Base-by-base conservation (phyloP, 2,797 vertebrate species). In the Phataginus tetradactyla region DNA sequence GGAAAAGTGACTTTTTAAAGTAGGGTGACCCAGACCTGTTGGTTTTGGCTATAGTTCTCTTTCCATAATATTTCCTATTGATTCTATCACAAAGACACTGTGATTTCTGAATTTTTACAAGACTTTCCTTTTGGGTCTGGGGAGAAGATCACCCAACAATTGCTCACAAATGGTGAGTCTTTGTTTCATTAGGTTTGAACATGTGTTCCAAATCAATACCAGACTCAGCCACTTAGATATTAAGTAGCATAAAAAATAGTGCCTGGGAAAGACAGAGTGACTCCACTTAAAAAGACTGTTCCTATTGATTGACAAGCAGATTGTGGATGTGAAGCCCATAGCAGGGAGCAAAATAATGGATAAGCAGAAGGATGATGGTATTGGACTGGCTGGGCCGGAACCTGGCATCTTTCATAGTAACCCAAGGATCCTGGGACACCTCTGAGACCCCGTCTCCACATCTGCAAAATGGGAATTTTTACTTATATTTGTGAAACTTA, bases 21-120 rank as follows among this genome's bases (percentile, higher is more conserved):
- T n/a, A 55, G 10, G 20, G 66, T 37, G n/a, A 57, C 11, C 32
- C 21, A 71, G 37, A 87, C 25, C 6, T 57, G 21, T 55, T 55
- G 23, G 4, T 39, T 87, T 55, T 64, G 49, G 6, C 55, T 64
- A 3, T 59, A 23, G 32, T 42, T 66, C 18, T 59, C 25, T 71
- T 59, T 69, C 88, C 5, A 8, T 75, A 75, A 32, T 42, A 72
- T 7, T 80, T 81, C 32, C 7, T 85, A 25, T 20, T 51, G 57
- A 49, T 42, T 84, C 39, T 83, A 64, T 80, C 20, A 80, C 10
- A 89, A 79, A 45, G 23, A 91, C 89, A 69, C 25, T 42, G 8
- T 75, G 87, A 61, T 45, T 49, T 92, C 29, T 95, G 75, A 83
- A 77, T 81, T 64, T 64, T 69, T 94, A 72, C 11, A 74, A 84